These are phyloP conservation scores for Cyphomyrus discorhynchus DNA, from an alignment of 2,113 vertebrate genomes.

Conservation along the genomic window DNA sequence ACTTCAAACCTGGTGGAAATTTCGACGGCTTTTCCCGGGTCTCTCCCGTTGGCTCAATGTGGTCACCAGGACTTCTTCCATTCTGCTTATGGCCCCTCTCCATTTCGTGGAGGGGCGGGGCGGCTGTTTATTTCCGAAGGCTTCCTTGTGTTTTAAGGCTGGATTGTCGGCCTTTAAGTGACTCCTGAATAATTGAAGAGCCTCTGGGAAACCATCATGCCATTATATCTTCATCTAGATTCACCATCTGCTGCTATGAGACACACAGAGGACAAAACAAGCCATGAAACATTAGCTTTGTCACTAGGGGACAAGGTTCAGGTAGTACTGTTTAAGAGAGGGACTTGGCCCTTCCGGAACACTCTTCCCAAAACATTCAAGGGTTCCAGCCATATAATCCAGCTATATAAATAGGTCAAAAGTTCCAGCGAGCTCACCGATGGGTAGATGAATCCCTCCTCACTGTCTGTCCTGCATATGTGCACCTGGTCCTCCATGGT, in stretches of 20 bases:
- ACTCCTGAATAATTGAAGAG: neutral
- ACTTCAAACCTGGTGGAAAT: neutral
- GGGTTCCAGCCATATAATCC: neutral
- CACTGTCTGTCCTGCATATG: slow-evolving; percentile 66
- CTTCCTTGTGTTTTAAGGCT: neutral
- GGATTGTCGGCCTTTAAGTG: neutral
- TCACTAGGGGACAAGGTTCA: neutral
- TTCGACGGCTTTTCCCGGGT: neutral
- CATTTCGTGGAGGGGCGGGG: neutral
- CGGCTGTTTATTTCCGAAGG: neutral
- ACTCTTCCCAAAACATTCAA: neutral
- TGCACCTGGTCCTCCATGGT: slow-evolving; percentile 75
- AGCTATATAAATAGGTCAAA: neutral
- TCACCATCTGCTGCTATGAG: slow-evolving; percentile 71
- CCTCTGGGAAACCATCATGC: slow-evolving; percentile 34
- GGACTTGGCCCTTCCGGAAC: neutral
- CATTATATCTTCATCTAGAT: slow-evolving; percentile 68
- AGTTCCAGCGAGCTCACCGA: slow-evolving; percentile 51
- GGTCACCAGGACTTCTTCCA: neutral
- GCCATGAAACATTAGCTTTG: neutral
- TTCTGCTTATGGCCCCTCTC: neutral
- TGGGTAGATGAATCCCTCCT: slow-evolving; percentile 73
- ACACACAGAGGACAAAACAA: slow-evolving; percentile 3
- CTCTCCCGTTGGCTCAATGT: neutral
- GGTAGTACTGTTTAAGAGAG: neutral